Conservation (phyloP, 1,140 invertebrate genomes). For the Arctopsyche grandis region DNA sequence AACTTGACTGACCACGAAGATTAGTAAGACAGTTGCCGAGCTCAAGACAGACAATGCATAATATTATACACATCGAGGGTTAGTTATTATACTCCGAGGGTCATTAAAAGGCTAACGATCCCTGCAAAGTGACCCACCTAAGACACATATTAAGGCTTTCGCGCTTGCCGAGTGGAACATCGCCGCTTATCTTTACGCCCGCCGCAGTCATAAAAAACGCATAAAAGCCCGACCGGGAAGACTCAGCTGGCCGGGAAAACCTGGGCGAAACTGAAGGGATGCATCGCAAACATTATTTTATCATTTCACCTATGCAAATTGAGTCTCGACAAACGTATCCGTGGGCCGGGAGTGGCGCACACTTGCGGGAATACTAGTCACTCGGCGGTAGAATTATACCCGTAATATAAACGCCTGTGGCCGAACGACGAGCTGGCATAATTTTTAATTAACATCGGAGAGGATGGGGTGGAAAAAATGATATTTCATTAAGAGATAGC, state of each 20-base stretch:
- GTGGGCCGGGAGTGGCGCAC: too few relatives aligned
- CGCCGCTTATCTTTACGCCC: constrained; percentile 38
- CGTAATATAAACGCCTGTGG: background rate
- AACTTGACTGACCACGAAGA: too few relatives aligned
- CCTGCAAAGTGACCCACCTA: background rate
- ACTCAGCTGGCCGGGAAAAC: background rate
- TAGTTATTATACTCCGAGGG: background rate
- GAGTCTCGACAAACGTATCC: too few relatives aligned
- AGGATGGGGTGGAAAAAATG: background rate
- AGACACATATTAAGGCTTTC: constrained; percentile 23
- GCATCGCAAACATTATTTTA: background rate
- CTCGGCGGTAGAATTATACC: too few relatives aligned
- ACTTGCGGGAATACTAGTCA: too few relatives aligned
- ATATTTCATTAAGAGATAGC: background rate
- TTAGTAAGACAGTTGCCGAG: background rate
- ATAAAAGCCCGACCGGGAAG: constrained; percentile 24
- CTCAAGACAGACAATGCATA: background rate
- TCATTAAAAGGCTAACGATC: constrained; percentile 9
- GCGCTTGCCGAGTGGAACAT: constrained; percentile 2
- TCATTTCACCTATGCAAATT: background rate
- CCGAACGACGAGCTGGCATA: background rate
- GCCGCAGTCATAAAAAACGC: constrained; percentile 33
- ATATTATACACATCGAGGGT: background rate
- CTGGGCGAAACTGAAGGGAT: background rate
- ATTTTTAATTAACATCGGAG: background rate